These are phyloP conservation scores for Agriopis aurantiaria DNA, from an alignment of 2,888 invertebrate genomes.

Conservation along the genomic window DNA sequence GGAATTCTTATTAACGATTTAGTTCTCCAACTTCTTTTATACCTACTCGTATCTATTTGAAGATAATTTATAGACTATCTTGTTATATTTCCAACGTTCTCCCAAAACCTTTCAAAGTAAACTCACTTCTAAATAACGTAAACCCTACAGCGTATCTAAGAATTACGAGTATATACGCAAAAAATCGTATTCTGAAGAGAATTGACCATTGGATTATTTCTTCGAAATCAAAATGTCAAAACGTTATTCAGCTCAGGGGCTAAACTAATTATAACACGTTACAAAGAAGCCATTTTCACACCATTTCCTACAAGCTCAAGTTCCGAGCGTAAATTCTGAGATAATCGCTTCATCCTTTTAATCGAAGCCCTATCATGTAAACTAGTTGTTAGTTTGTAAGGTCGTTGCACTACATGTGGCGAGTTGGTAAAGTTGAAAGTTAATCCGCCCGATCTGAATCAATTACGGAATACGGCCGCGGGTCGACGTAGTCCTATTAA, in stretches of 20 bases:
- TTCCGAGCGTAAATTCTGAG: constrained; percentile 63
- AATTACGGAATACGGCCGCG: constrained; percentile 68
- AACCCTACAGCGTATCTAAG: not conserved
- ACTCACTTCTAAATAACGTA: not conserved
- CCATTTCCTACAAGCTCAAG: constrained; percentile 56
- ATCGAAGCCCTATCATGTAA: constrained; percentile 74
- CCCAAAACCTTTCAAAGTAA: not conserved
- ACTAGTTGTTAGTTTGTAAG: constrained; percentile 67
- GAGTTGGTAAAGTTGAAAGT: constrained; percentile 66
- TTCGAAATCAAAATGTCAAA: constrained; percentile 11
- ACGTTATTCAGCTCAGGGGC: constrained; percentile 12
- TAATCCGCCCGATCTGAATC: constrained; percentile 74
- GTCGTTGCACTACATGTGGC: constrained; percentile 68
- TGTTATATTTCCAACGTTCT: not conserved
- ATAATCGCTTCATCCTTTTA: constrained; percentile 78
- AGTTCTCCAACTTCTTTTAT: too few relatives aligned
- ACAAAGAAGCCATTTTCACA: constrained; percentile 57
- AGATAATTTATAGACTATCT: not conserved
- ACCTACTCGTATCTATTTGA: too few relatives aligned
- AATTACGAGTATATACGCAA: not conserved
- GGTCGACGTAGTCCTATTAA: constrained; percentile 69
- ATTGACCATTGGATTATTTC: not conserved
- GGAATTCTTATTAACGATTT: too few relatives aligned
- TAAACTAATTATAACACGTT: constrained; percentile 31
- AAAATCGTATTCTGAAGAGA: not conserved